A percentile compares a stretch with the other conserved stretches of the same genome.
phyloP scores from a whole-genome alignment of 2,888 invertebrate genomes.

The Galeruca laticollis region DNA sequence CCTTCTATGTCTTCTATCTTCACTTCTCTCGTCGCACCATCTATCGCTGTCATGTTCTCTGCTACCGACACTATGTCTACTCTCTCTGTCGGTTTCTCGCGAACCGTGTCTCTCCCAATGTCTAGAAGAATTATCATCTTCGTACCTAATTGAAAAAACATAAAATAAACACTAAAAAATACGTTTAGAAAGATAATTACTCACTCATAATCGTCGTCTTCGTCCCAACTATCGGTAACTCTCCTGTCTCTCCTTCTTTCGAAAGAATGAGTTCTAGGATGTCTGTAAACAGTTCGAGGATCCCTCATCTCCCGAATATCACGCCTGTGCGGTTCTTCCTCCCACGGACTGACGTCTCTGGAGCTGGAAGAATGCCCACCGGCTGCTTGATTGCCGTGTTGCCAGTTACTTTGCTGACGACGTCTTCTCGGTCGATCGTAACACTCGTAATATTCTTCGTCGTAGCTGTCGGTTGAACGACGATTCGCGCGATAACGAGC shows the following conservation, averaged over 20 bases:
- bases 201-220: conserved; percentile 81
- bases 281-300: conserved; percentile 63
- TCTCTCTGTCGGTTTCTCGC: conserved; percentile 56
- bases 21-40: conserved; percentile 58
- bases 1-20: conserved; percentile 56
- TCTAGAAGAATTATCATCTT: conserved; percentile 61
- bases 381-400: conserved; percentile 51
- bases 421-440: conserved; percentile 62
- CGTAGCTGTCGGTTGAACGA: conserved; percentile 65
- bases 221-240: conserved; percentile 69
- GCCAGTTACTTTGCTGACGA: conserved; percentile 56
- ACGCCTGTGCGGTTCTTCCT: conserved; percentile 73
- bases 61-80: conserved; percentile 52
- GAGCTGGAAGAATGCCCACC: conserved; percentile 75
- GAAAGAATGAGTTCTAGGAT: conserved; percentile 62
- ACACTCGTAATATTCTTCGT: conserved; percentile 65
- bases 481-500: conserved; percentile 60
- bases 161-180: conserved; percentile 5
- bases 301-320: conserved; percentile 61
- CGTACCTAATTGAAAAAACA: conserved; percentile 57
- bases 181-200: conserved; percentile 51
- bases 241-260: conserved; percentile 69
- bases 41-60: conserved; percentile 56
- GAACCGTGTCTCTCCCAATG: conserved; percentile 58
- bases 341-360: conserved; percentile 85